Conservation (phyloP, 1,140 invertebrate species). For the Scaptomyza pallida region DNA sequence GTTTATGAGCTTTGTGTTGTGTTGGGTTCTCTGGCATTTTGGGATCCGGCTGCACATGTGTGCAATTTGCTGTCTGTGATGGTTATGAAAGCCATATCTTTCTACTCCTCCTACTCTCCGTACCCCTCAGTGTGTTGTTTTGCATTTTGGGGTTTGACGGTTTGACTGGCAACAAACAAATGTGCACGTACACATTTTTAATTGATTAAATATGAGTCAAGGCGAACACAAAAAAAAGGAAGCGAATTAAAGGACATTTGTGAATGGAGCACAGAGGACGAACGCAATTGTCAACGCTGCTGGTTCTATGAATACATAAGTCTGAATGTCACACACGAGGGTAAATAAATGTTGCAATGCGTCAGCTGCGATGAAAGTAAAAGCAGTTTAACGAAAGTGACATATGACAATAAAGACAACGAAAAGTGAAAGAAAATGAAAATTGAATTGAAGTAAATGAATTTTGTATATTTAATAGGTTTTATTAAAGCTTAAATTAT, state of each 20-base stretch:
- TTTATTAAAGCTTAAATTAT: not conserved
- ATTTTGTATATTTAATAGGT: not conserved
- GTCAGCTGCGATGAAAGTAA: constrained; percentile 18
- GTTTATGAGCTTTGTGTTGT: constrained; percentile 38
- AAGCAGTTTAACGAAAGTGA: not conserved
- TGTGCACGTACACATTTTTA: constrained; percentile 67
- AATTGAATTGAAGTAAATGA: not conserved
- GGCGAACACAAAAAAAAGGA: constrained; percentile 11
- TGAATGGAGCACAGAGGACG: not conserved
- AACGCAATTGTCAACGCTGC: constrained; percentile 20
- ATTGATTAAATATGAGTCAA: constrained; percentile 71
- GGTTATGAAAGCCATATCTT: constrained; percentile 13
- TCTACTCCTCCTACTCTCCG: not conserved
- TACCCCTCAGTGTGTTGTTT: constrained; percentile 44
- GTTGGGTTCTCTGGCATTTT: constrained; percentile 13
- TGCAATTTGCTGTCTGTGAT: constrained; percentile 25
- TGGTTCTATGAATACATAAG: constrained; percentile 24
- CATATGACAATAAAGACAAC: not conserved
- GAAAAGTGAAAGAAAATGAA: not conserved
- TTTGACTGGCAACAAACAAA: constrained; percentile 28
- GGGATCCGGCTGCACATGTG: constrained; percentile 10
- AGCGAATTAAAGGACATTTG: constrained; percentile 8
- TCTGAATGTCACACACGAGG: not conserved
- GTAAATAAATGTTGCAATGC: not conserved
- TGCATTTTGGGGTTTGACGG: constrained; percentile 33